Percentiles rank a stretch among this genome's conserved stretches.
These are phyloP conservation scores for Cantharis lateralis DNA, from an alignment of 2,888 invertebrate genomes.

Conservation along the genomic window DNA sequence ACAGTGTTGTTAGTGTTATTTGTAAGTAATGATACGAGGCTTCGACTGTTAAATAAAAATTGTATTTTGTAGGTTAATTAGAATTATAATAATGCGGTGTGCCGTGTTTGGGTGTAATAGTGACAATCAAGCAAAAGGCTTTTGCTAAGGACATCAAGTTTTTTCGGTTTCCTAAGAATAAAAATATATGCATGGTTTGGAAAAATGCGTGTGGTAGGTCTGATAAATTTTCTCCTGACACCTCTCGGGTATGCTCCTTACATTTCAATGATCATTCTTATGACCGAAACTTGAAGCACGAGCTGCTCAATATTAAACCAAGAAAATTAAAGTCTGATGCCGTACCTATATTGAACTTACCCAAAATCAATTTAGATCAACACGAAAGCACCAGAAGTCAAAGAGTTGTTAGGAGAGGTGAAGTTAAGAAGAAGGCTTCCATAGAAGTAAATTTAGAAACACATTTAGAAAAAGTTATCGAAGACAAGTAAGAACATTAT, in stretches of 20 bases:
- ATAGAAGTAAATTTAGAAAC: too few relatives aligned
- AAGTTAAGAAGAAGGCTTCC: too few relatives aligned
- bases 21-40: too few relatives aligned
- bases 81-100: slow-evolving; percentile 5
- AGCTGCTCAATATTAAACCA: too few relatives aligned
- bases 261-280: slow-evolving; percentile 1
- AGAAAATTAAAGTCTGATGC: too few relatives aligned
- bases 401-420: slow-evolving; percentile 6
- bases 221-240: slow-evolving; percentile 2
- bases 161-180: slow-evolving; percentile 6
- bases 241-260: slow-evolving; percentile 3
- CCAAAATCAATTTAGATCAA: too few relatives aligned
- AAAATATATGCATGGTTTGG: not conserved
- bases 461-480: too few relatives aligned
- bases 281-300: not conserved
- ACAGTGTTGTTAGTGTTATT: too few relatives aligned
- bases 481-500: too few relatives aligned
- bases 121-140: slow-evolving; percentile 9
- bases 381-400: too few relatives aligned
- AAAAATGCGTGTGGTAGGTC: not conserved
- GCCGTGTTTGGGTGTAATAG: slow-evolving; percentile 7
- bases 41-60: too few relatives aligned
- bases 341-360: too few relatives aligned
- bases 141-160: not conserved
- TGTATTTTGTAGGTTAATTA: not conserved